These are phyloP conservation scores for Oncorhynchus keta DNA, from an alignment of 2,113 vertebrate species.

Conservation along the genomic window DNA sequence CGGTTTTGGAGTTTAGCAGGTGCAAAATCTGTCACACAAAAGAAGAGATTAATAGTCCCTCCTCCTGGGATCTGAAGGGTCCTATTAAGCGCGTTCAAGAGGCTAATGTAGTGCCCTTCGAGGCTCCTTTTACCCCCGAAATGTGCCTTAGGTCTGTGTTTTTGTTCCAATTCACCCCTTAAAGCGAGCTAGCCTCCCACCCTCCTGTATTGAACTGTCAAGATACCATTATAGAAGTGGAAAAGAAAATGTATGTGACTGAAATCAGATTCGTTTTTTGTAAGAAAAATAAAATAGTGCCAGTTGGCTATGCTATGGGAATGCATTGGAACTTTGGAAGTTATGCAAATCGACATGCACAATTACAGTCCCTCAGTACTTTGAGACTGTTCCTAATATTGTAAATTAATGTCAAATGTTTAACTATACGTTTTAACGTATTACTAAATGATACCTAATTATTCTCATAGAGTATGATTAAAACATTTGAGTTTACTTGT, in stretches of 20 bases:
- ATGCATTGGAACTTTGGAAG: not conserved
- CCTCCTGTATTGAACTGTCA: conserved; percentile 24
- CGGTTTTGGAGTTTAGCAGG: conserved; percentile 59
- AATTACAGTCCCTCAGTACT: not conserved
- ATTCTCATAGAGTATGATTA: not conserved
- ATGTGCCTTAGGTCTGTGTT: conserved; percentile 39
- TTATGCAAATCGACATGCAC: not conserved
- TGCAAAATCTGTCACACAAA: conserved; percentile 58
- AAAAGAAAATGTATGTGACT: not conserved
- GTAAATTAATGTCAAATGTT: not conserved
- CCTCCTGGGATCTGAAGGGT: conserved; percentile 56
- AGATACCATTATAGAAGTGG: conserved; percentile 18
- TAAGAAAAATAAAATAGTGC: not conserved
- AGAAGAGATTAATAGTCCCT: conserved; percentile 50
- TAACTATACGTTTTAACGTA: not conserved
- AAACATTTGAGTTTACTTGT: not conserved
- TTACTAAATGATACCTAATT: not conserved
- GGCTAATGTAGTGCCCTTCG: conserved; percentile 39
- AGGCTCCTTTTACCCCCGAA: conserved; percentile 46
- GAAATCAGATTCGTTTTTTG: not conserved
- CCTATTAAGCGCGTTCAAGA: conserved; percentile 60
- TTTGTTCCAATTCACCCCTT: conserved; percentile 52
- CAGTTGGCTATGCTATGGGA: not conserved
- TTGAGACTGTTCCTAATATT: not conserved
- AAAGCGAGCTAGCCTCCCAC: conserved; percentile 46